Evolutionary conservation across 2,888 invertebrate genomes (phyloP), one percentile per base, ranked within the genome.

Genomic region (Caenorhabditis sinica): DNA sequence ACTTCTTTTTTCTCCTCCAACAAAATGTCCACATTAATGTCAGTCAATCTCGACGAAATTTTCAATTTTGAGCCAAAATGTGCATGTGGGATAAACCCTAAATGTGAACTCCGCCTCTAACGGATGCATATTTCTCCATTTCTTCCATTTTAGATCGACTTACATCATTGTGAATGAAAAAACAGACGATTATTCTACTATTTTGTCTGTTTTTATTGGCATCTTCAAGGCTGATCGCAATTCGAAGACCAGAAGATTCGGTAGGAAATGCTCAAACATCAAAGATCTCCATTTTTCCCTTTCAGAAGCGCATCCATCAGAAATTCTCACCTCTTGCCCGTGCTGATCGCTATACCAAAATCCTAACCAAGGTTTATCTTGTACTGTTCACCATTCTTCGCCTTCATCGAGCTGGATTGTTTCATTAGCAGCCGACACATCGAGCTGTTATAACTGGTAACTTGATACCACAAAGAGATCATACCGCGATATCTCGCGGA

Each of bases 11-110:
- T 49, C 20, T 20, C 6, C 20, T 49, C 49, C 1, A 56, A 56
- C 13, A 23, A 15, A 56, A 56, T 23, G 28, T 28, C 23, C 56
- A 6, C 56, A 56, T 56, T 28, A 28, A 28, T 28, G 25, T 56
- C 56, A 56, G 23, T 56, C 56, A 56, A 56, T 28, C 56, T 56
- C 28, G 5, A 8, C 6, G 13, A 28, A 15, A 28, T 56, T 56
- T 56, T 56, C 25, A 28, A 56, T 56, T 56, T 56, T 56, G 56
- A 23, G 56, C 40, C 40, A 56, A 56, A 13, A 53, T 15, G 33
- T 36, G 33, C 40, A 40, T 40, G 40, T 40, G 13, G 8, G 13
- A 40, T 36, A 9, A 36, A 36, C 9, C 33, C 33, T 9, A 9
- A 36, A 4, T 9, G 33, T 6, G 33, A 9, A 36, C 33, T 36